These are phyloP conservation scores for Oxyura jamaicensis DNA, from an alignment of 2,113 vertebrate species.

Conservation along the genomic window DNA sequence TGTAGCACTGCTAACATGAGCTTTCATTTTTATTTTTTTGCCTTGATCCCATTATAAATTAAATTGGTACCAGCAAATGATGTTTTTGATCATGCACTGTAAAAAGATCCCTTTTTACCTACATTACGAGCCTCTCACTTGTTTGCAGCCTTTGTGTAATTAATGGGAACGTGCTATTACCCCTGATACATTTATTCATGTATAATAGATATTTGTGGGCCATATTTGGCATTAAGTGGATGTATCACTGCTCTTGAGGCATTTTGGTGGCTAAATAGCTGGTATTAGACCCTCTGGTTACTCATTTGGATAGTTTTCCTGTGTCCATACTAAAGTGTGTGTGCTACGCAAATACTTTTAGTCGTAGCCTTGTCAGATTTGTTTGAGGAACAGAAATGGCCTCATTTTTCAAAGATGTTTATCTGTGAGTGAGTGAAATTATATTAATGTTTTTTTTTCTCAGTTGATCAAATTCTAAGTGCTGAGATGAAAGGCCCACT, in stretches of 20 bases:
- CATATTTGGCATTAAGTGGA: neutral
- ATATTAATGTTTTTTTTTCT: neutral
- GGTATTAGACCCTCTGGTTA: neutral
- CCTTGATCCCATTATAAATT: neutral
- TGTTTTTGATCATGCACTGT: neutral
- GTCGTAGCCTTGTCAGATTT: slow-evolving; percentile 8
- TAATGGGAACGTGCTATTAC: neutral
- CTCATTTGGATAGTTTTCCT: neutral
- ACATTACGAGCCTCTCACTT: neutral
- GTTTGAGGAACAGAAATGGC: slow-evolving; percentile 1
- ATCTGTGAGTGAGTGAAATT: neutral
- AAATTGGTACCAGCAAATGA: neutral
- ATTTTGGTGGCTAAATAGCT: slow-evolving; percentile 15
- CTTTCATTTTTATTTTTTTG: neutral
- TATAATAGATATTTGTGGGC: neutral
- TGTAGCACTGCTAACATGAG: neutral
- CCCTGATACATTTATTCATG: neutral
- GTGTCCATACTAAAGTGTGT: neutral
- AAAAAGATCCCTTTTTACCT: neutral
- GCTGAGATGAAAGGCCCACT: neutral
- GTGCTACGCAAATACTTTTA: slow-evolving; percentile 20
- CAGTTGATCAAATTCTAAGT: neutral
- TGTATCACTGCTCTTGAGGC: neutral
- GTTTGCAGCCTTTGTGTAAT: neutral
- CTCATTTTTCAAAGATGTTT: slow-evolving; percentile 11